phyloP scores from a whole-genome alignment of 2,113 vertebrate species.

The Peucedramus taeniatus region DNA sequence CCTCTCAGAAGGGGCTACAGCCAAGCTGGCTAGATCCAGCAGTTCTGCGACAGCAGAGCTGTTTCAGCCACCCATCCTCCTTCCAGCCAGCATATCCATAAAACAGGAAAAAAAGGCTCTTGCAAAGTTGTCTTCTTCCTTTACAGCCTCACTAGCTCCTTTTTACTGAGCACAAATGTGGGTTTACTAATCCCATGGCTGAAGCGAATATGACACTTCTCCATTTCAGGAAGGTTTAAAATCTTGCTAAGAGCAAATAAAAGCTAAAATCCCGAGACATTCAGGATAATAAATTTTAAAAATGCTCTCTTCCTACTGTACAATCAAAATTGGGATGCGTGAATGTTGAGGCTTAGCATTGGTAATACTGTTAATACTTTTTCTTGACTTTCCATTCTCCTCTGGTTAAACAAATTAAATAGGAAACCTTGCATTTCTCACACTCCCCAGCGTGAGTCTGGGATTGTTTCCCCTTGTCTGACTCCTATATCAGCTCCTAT shows the following conservation, averaged over 20 bases:
- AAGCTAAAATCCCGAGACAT: background rate
- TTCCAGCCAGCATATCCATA: background rate
- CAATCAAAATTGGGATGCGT: background rate
- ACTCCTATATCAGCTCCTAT: conserved; percentile 19
- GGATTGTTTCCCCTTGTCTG: conserved; percentile 25
- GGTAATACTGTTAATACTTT: background rate
- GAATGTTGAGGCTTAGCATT: background rate
- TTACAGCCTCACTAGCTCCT: background rate
- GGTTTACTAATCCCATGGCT: background rate
- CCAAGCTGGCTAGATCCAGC: background rate
- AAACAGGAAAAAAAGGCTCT: background rate
- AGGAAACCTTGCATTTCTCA: conserved; percentile 1
- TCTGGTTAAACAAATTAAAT: background rate
- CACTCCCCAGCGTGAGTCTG: background rate
- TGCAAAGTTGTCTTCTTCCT: background rate
- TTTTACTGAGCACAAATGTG: background rate
- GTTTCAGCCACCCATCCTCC: background rate
- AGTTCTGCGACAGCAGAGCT: background rate
- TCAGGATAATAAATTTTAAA: background rate
- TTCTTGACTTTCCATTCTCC: background rate
- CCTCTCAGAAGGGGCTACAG: background rate
- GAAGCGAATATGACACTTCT: background rate
- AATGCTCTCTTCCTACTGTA: background rate
- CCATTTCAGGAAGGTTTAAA: background rate
- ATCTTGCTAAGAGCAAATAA: background rate